Evolutionary conservation across 1,140 invertebrate genomes (phyloP).

Genomic region (Drosophila jambulina): DNA sequence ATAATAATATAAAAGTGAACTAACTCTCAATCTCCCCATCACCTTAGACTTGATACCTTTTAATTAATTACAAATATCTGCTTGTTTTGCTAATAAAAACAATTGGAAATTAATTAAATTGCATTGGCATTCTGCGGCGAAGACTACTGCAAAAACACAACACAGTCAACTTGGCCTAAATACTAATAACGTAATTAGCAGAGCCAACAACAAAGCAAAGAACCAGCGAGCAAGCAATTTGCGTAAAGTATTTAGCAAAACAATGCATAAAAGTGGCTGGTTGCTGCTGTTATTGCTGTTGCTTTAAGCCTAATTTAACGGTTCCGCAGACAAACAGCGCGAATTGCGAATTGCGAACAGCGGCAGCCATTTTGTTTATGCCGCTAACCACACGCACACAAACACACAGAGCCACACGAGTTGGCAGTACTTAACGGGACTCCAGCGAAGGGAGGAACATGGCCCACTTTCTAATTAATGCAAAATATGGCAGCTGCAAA

Average conservation of each 20-base stretch:
- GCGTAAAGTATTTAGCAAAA: constrained; percentile 70
- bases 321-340: constrained; percentile 66
- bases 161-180: constrained; percentile 16
- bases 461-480: constrained; percentile 79
- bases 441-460: constrained; percentile 8
- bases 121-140: constrained; percentile 5
- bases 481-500: constrained; percentile 65
- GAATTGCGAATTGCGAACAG: constrained; percentile 39
- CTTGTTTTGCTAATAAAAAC: neutral
- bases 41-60: neutral
- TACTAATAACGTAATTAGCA: constrained; percentile 72
- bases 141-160: constrained; percentile 15
- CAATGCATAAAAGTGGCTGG: constrained; percentile 49
- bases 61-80: neutral
- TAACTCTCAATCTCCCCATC: no score
- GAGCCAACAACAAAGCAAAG: constrained; percentile 38
- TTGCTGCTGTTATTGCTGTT: constrained; percentile 40
- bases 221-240: constrained; percentile 43
- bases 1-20: neutral
- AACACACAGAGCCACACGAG: constrained; percentile 15
- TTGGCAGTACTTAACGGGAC: constrained; percentile 38
- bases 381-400: constrained; percentile 51
- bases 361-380: constrained; percentile 72
- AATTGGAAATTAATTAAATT: constrained; percentile 17
- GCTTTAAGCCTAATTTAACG: constrained; percentile 79